Evolutionary conservation across 2,888 invertebrate genomes (phyloP).

Genomic region (Acanthosepion lycidas): DNA sequence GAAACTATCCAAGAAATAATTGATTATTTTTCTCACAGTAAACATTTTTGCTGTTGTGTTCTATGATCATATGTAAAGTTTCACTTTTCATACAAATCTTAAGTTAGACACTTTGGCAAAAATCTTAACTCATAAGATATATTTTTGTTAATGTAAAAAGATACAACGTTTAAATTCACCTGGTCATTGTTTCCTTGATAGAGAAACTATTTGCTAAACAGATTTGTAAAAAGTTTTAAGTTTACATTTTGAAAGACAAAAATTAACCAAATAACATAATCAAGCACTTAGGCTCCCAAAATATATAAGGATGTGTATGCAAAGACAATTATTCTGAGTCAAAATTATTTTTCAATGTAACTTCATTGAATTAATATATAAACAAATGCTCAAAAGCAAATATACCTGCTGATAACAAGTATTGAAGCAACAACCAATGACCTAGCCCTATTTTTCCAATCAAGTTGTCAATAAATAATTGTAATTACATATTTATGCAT

Average conservation of each 20-base stretch:
- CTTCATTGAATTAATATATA: neutral
- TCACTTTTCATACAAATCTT: neutral
- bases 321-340: neutral
- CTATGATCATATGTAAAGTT: neutral
- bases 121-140: neutral
- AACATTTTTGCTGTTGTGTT: neutral
- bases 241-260: conserved; percentile 33
- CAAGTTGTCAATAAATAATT: neutral
- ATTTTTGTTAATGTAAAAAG: neutral
- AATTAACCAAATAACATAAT: neutral
- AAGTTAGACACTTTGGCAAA: neutral
- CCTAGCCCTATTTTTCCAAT: conserved; percentile 5
- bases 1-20: neutral
- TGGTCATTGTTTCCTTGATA: neutral
- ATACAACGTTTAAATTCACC: neutral
- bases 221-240: neutral
- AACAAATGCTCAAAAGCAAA: neutral
- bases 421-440: neutral
- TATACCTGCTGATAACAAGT: neutral
- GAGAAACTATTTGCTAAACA: neutral
- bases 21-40: neutral
- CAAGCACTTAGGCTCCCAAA: neutral
- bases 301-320: neutral
- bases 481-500: neutral
- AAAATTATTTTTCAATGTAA: neutral